Evolutionary conservation across 2,888 invertebrate genomes (phyloP), one percentile per base, ranked within the genome.

Genomic region (Leptinotarsa haldemani): DNA sequence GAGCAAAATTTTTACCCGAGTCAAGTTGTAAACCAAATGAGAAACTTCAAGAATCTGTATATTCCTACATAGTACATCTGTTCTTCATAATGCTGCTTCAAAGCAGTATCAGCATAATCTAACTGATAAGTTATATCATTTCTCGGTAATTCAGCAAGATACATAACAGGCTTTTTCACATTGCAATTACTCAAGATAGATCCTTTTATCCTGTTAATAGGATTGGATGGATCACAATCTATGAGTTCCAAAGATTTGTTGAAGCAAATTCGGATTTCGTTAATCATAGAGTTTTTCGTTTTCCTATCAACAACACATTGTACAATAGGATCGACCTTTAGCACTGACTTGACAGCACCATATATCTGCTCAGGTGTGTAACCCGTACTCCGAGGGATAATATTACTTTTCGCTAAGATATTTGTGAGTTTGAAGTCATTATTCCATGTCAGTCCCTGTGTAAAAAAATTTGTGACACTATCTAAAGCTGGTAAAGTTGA

Each of bases 201-300:
- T 15, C 84, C 56, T 80, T 84, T 68, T 80, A 83, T 74, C 81
- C 84, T 76, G 64, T 80, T 73, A 25, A 78, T 75, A 5, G 80
- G 77, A 68, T 82, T 83, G 1, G 91, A 88, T 13, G 90, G 90
- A 85, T 93, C 91, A 83, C 95, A 95, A 83, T 94, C 90, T 3
- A 90, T 88, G 18, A 93, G 83, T 52, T 90, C 85, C 22, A 95
- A 85, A 0, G 87, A 85, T 83, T 94, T 94, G 83, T 92, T 89
- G 79, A 95, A 93, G 82, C 95, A 95, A 67, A 95, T 90, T 22
- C 94, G 89, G 70, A 95, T 91, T 85, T 95, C 95, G 22, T 91
- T 90, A 67, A 95, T 83, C 82, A 91, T 92, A 3, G 89, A 90
- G 22, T 89, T 87, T 25, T 90, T 90, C 1, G 89, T 89, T 73